Percentiles rank a stretch among this genome's conserved stretches.
Evolutionary conservation across 2,797 vertebrate species (phyloP).

Genomic region (Limosa lapponica): DNA sequence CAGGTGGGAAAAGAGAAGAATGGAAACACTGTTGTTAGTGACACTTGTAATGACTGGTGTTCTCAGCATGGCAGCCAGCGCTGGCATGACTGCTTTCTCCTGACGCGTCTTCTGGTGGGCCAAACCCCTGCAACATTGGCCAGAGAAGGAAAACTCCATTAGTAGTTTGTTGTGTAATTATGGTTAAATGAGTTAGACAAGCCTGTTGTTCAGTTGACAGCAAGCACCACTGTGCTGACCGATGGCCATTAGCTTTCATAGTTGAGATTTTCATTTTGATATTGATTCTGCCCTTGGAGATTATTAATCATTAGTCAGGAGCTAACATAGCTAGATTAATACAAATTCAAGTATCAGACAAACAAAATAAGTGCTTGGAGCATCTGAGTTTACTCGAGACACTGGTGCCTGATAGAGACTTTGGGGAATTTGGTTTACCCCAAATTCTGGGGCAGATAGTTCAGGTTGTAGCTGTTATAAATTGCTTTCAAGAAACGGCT

Average conservation of each 20-base stretch:
- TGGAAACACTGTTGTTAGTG: not conserved
- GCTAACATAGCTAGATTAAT: not conserved
- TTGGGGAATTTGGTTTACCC: not conserved
- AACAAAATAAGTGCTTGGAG: not conserved
- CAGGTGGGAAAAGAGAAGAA: not conserved
- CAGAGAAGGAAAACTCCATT: not conserved
- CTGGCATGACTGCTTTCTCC: not conserved
- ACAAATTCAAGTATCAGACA: not conserved
- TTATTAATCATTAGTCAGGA: not conserved
- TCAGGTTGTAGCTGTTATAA: not conserved
- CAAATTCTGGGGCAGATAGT: not conserved
- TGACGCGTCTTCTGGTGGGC: not conserved
- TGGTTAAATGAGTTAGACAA: not conserved
- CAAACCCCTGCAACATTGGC: not conserved
- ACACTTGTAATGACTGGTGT: not conserved
- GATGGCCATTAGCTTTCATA: not conserved
- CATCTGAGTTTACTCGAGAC: not conserved
- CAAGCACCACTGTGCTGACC: accelerated
- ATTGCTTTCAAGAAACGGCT: not conserved
- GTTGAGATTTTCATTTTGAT: not conserved
- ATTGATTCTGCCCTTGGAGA: not conserved
- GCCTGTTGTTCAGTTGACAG: not conserved
- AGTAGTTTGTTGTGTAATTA: not conserved
- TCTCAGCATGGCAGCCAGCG: not conserved
- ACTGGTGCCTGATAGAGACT: not conserved